Base-by-base conservation (phyloP, 2,888 invertebrate genomes). In the Anagyrus pseudococci region DNA sequence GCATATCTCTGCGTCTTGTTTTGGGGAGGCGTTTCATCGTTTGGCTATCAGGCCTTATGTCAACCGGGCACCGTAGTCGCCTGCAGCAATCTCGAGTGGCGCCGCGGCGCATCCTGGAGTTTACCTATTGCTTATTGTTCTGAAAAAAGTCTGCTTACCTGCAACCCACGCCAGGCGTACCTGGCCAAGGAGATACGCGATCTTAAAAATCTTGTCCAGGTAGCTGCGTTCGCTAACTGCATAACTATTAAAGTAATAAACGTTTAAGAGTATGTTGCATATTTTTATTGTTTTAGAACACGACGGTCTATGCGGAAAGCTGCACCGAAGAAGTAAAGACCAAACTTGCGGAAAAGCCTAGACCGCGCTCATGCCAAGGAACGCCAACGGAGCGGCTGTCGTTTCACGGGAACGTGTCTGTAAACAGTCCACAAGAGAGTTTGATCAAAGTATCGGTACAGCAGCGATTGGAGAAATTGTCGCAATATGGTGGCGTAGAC, bases 51-150 rank as follows among this genome's bases (percentile, higher is more conserved):
- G 67, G 88, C 88, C 66, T 78, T 87, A 20, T 72, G 90, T 4
- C 83, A 85, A 33, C 82, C 82, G 0, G 87, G 88, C 0, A 84
- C 86, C 64, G 72, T 85, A 7, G 77, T 90, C 1, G 83, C 85
- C 1, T 85, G 86, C 70, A 83, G 83, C 17, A 91, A 91, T 84
- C 83, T 91, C 57, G 85, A 88, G 75, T 86, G 86, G 81, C 80
- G 86, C 67, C 73, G 75, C 8, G 76, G 84, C 71, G 83, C 84
- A 64, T 79, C 83, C 2, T 82, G 82, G 57, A 82, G 77, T 68
- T 84, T 89, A 72, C 85, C 84, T 0, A 83, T 85, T 29, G 86
- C 85, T 53, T 82, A 87, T 61, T 89, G 85, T 1, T 87, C 87
- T 2, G 89, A 90, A 68, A 84, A 84, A 55, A 84, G 87, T 0